Evolutionary conservation across 2,797 vertebrate species (phyloP).

Genomic region (Periparus ater): DNA sequence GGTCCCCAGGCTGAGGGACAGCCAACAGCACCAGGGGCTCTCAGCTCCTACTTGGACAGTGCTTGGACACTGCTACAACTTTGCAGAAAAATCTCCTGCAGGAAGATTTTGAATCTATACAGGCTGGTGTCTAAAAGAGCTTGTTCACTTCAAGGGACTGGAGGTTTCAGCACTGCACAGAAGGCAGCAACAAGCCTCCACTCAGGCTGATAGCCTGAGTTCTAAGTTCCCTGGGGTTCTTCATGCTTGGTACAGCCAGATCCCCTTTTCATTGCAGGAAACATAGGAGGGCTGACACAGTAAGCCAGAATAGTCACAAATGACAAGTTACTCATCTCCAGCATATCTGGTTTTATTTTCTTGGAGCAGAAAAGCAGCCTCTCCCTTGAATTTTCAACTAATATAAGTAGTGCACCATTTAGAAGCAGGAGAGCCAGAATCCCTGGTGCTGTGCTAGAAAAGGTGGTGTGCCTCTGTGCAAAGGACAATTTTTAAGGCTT

Average conservation of each 20-base stretch:
- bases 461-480: background rate
- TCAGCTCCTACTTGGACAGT: background rate
- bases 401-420: background rate
- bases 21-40: background rate
- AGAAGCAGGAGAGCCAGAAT: background rate
- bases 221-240: background rate
- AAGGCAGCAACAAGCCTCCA: background rate
- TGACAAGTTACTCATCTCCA: background rate
- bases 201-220: background rate
- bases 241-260: background rate
- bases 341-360: background rate
- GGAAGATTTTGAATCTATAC: no score
- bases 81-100: accelerated
- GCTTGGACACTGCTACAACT: background rate
- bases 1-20: background rate
- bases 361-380: background rate
- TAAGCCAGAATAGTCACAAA: background rate
- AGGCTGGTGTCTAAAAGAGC: background rate
- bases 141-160: background rate
- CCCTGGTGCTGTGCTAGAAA: background rate
- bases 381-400: background rate
- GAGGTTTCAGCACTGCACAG: background rate
- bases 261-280: background rate
- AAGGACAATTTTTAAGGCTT: background rate
- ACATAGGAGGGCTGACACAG: background rate